Base-by-base conservation (phyloP, 2,113 vertebrate species). In the Pomatostomus ruficeps region DNA sequence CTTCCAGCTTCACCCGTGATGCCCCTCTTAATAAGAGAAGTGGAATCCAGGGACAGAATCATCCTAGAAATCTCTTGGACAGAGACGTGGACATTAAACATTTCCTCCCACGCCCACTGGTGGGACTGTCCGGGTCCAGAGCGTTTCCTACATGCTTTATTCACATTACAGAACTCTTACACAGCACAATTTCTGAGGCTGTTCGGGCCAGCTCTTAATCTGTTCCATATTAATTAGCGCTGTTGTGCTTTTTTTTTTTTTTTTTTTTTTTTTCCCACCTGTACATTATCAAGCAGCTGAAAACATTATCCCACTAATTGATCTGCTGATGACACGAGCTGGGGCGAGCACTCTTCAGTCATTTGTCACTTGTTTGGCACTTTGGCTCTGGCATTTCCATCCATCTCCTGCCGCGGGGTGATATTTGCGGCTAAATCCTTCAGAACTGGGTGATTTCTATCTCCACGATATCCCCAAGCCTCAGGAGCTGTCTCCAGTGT, bases 271-370 rank as follows among this genome's bases (percentile, higher is more conserved):
- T 2, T 24, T 3, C 16, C 18, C 61, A 48, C 66, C 79, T 82
- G 61, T 63, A 68, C 61, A 29, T 79, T 91, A 91, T 59, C 40
- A 68, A 96, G 57, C 36, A 78, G 77, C 70, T 92, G 79, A 95
- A 93, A 95, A 71, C 74, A 40, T 81, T 75, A 87, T 78, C 75
- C 66, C 48, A 43, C 67, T 95, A 78, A 78, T 91, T 91, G 43
- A 51, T 52, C 81, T 65, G 85, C 57, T 85, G 68, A 75, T 87
- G 52, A 72, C 81, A 68, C 1, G 6, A 93, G 66, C 52, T 78
- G 85, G 73, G 85, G 87, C 52, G 72, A 85, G 89, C 43, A 89
- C 23, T 8, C 38, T 71, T 43, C 62, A 85, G 81, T 71, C 1
- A 67, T 94, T 68, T 91, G 75, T 91, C 80, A 94, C 71, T 67